Base-by-base conservation (phyloP, 2,888 invertebrate genomes). In the Thymelicus sylvestris region DNA sequence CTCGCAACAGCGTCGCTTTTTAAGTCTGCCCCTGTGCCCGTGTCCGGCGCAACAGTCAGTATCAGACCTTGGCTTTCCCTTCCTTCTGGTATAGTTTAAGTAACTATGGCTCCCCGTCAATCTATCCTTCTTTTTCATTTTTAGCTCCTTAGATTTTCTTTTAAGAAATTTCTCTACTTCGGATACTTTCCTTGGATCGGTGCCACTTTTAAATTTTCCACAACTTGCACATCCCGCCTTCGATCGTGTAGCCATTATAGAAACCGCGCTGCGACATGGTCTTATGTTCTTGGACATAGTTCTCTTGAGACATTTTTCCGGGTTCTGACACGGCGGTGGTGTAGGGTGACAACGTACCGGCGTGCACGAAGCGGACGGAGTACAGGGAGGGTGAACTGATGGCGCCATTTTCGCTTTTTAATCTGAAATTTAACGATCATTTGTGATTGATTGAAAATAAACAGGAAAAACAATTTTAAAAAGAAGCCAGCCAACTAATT, bases 181-280 rank as follows among this genome's bases (percentile, higher is more conserved):
- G 7, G 75, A 41, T 0, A 78, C 78, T 19, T 79, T 87, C 71
- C 82, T 82, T 0, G 84, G 80, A 10, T 77, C 67, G 7, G 71
- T 38, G 1, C 72, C 70, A 39, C 80, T 73, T 73, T 79, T 83
- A 67, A 77, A 83, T 78, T 84, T 89, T 10, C 85, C 83, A 71
- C 92, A 91, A 24, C 74, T 80, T 8, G 72, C 66, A 75, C 92
- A 92, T 74, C 72, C 77, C n/a, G 83, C n/a, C 72, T 77, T 88
- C 1, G 90, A 84, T 73, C 80, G 84, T 4, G 89, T 88, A 12
- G 86, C 75, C 86, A 93, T 83, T 31, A 92, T 91, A 13, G 93
- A 92, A 1, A 84, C 86, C 2, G 93, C 93, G 74, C 93, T 93
- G 64, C 70, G 81, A 75, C 93, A 93, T 6, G 89, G 91, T 67